phyloP scores from a whole-genome alignment of 2,888 invertebrate genomes.

The Nymphalis polychloros region DNA sequence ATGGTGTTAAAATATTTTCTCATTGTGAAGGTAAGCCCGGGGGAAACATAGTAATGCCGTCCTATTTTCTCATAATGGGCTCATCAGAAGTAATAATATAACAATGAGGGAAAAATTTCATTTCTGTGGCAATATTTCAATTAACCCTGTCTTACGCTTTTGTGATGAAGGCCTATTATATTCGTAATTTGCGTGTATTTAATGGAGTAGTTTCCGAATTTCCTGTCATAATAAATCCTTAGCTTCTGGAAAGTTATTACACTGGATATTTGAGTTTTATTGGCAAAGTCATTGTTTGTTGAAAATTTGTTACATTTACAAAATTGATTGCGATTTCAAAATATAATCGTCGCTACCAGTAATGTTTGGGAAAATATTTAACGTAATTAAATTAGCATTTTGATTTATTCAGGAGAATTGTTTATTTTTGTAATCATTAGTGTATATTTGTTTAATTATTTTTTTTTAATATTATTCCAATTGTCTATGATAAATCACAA shows the following conservation, averaged over 20 bases:
- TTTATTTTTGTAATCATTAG: neutral
- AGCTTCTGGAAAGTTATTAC: constrained; percentile 5
- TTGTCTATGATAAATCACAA: too few species aligned
- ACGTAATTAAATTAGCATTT: too few species aligned
- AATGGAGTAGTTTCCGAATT: constrained; percentile 11
- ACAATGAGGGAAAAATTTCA: constrained; percentile 26
- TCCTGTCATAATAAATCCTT: constrained; percentile 8
- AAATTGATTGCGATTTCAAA: neutral
- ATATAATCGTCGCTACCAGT: neutral
- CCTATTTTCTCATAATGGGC: constrained; percentile 23
- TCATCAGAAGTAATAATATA: constrained; percentile 21
- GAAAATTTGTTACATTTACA: neutral
- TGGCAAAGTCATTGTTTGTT: neutral
- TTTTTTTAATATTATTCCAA: too few species aligned
- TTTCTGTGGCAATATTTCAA: constrained; percentile 25
- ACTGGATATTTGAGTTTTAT: constrained; percentile 3
- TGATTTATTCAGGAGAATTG: neutral
- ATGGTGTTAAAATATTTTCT: constrained; percentile 2
- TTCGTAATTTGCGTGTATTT: constrained; percentile 7
- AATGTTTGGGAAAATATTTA: neutral
- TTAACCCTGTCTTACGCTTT: constrained; percentile 25
- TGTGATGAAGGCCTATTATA: constrained; percentile 12
- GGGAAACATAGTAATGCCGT: constrained; percentile 6
- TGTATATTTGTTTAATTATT: neutral
- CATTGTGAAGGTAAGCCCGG: constrained; percentile 12